Percentiles rank a stretch among this genome's conserved stretches.
Evolutionary conservation across 2,113 vertebrate genomes (phyloP).

Genomic region (Rynchops niger): DNA sequence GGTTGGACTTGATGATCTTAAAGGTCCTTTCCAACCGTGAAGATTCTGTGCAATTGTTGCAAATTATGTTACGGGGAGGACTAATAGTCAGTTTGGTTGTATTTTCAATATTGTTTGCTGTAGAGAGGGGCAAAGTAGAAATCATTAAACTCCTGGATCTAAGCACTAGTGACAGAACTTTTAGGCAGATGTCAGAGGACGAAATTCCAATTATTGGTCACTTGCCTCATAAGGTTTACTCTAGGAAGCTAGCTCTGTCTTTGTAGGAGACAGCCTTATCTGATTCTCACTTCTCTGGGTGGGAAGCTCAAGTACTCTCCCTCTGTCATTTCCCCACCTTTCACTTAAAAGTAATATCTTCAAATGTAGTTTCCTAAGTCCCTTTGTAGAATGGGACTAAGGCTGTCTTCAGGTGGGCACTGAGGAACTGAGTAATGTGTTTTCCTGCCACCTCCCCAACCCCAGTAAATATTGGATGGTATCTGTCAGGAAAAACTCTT

Average conservation of each 20-base stretch:
- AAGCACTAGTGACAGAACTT: not conserved
- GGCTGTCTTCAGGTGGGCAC: not conserved
- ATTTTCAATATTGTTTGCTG: not conserved
- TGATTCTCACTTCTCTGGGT: not conserved
- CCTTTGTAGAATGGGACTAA: not conserved
- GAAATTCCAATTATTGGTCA: not conserved
- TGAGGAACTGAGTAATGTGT: not conserved
- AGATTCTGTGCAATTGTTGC: not conserved
- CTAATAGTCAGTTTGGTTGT: not conserved
- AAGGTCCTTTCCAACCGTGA: no score
- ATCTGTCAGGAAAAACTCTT: not conserved
- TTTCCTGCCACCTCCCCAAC: not conserved
- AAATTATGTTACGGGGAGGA: not conserved
- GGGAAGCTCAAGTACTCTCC: not conserved
- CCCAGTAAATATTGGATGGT: not conserved
- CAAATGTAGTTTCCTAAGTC: not conserved
- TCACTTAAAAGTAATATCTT: not conserved
- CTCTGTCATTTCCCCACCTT: not conserved
- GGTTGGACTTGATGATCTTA: no score
- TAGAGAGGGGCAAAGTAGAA: not conserved
- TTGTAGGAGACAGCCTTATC: not conserved
- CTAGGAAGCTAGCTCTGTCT: not conserved
- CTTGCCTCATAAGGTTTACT: not conserved
- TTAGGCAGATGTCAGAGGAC: not conserved
- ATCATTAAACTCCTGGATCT: not conserved